Base-by-base conservation (phyloP, 2,888 invertebrate species). In the Rhodophaea formosa region DNA sequence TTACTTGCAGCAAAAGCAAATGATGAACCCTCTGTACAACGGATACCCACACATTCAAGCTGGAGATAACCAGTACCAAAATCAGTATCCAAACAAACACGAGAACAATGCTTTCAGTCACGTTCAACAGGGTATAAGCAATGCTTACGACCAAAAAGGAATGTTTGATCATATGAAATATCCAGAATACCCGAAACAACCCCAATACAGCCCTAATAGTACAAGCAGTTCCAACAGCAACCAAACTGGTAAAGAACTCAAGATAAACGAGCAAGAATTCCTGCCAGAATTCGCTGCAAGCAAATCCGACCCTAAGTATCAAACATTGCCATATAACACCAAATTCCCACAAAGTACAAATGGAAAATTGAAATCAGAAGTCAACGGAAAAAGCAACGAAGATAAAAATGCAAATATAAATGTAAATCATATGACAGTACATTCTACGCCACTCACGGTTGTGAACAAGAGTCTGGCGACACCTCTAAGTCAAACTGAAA, bases 301-400 rank as follows among this genome's bases (percentile, higher is more conserved):
- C 74, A 97, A 97, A 82, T 95, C 95, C 58, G 97, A 97, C 84
- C 97, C 95, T 45, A 98, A 97, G 87, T 97, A 96, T 91, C 97
- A 97, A 92, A 97, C 97, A 30, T 91, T 97, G 85, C 97, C 97
- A 70, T 96, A 97, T 88, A 97, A 95, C 80, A 96, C 96, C 42
- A 97, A 97, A 86, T 96, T 96, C 81, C 94, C 95, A 88, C 94
- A 94, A 84, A 80, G 88, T 66, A 79, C 80, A 56, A 87, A 86
- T 58, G 86, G 84, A 43, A 89, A 90, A 72, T 63, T 79, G 64
- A 90, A 89, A 76, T 71, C 80, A 8, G 88, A 90, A 70, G 67
- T 79, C 35, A 84, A 89, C 63, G 80, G 82, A 14, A 92, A 90
- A 72, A 79, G 64, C 62, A 82, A 68, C 64, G 88, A 88, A 71